A percentile compares a stretch with the other conserved stretches of the same genome.
Evolutionary conservation across 2,888 invertebrate species (phyloP).

Genomic region (Sipha maydis): DNA sequence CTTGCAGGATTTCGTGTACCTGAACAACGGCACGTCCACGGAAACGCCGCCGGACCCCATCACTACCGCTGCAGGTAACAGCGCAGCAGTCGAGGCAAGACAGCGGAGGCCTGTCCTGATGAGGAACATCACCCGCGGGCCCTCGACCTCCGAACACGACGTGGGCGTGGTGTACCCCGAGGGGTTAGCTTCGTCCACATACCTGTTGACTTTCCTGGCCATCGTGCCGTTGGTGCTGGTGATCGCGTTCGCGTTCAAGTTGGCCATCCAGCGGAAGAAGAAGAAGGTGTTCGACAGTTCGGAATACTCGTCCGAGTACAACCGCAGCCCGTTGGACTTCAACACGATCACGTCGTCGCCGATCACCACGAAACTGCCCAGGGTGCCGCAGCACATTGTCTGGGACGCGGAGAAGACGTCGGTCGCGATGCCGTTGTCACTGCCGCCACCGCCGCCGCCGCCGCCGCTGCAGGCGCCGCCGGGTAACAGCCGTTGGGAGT

Average conservation of each 20-base stretch:
- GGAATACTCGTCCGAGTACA: conserved; percentile 70
- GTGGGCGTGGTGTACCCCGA: conserved; percentile 53
- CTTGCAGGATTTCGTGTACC: conserved; percentile 56
- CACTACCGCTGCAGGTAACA: background rate
- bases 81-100: conserved; percentile 4
- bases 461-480: conserved; percentile 64
- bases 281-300: conserved; percentile 70
- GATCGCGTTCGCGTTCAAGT: conserved; percentile 66
- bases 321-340: conserved; percentile 65
- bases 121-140: background rate
- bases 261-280: conserved; percentile 65
- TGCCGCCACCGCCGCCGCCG: conserved; percentile 24
- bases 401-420: conserved; percentile 63
- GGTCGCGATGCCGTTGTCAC: background rate
- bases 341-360: conserved; percentile 63
- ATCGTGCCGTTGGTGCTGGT: conserved; percentile 69
- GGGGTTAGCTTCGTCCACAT: conserved; percentile 67
- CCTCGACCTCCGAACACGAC: conserved; percentile 29
- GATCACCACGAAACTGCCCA: conserved; percentile 65
- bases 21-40: conserved; percentile 39
- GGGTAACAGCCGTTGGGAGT: conserved; percentile 73
- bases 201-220: conserved; percentile 68
- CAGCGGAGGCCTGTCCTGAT: conserved; percentile 8
- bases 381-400: conserved; percentile 65
- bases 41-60: background rate